phyloP scores from a whole-genome alignment of 1,140 invertebrate species.

The Caerostris darwini region DNA sequence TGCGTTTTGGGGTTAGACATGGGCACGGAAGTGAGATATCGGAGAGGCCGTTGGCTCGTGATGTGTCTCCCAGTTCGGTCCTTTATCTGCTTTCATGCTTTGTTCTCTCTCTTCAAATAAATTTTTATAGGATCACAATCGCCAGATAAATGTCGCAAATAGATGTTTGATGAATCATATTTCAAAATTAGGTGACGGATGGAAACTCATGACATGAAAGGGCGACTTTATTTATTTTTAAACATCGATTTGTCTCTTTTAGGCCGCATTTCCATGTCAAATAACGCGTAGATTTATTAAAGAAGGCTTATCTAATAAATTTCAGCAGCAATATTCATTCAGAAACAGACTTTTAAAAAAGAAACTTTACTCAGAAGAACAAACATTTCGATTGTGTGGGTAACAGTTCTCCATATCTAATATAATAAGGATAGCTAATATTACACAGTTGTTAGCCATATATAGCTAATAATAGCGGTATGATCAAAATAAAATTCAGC shows the following conservation, averaged over 20 bases:
- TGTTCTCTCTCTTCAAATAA: not conserved
- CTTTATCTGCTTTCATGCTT: not conserved
- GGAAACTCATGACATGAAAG: not conserved
- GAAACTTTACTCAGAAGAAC: no score
- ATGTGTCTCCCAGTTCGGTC: not conserved
- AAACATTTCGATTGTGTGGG: no score
- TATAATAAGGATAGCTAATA: no score
- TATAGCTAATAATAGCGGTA: no score
- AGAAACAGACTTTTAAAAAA: no score
- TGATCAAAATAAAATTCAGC: no score
- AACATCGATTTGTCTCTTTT: not conserved
- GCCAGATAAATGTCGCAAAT: not conserved
- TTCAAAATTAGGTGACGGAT: not conserved
- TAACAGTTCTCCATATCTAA: no score
- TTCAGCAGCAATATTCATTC: no score
- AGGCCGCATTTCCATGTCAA: no score
- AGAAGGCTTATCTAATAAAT: no score
- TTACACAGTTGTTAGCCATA: no score
- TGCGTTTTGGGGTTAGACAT: not conserved
- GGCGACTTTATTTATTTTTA: not conserved
- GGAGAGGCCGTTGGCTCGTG: not conserved
- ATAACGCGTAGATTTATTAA: no score
- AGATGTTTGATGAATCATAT: not conserved
- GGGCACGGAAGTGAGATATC: not conserved
- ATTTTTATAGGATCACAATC: not conserved